Evolutionary conservation across 2,797 vertebrate species (phyloP).

Genomic region (Malurus splendens): DNA sequence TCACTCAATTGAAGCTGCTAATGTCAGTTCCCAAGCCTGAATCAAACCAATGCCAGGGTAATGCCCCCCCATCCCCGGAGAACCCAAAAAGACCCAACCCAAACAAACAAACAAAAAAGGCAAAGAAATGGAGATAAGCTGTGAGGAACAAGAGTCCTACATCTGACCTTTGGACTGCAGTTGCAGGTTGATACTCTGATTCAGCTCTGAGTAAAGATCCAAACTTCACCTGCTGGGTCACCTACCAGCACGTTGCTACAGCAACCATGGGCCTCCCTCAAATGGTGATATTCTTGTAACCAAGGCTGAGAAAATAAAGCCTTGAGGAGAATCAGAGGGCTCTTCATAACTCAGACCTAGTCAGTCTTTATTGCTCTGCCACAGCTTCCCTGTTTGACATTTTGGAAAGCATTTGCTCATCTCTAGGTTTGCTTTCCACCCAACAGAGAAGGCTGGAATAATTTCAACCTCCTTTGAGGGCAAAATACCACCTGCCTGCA

Average conservation of each 20-base stretch:
- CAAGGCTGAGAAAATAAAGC: neutral
- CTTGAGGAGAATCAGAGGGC: neutral
- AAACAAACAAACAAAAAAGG: neutral
- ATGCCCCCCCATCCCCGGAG: fast-evolving
- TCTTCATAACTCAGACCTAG: neutral
- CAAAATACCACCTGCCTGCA: neutral
- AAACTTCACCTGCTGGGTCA: neutral
- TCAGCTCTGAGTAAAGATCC: neutral
- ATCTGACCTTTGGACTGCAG: neutral
- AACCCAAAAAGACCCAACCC: too few relatives aligned
- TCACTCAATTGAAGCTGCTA: neutral
- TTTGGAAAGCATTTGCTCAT: neutral
- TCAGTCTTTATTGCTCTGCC: neutral
- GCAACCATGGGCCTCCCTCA: neutral
- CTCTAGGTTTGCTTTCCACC: neutral
- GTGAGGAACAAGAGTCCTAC: neutral
- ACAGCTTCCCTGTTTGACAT: neutral
- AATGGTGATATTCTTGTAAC: neutral
- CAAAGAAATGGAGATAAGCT: neutral
- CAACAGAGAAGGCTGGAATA: neutral
- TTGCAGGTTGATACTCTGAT: neutral
- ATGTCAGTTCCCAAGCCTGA: neutral
- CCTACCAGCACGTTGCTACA: neutral
- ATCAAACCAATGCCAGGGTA: neutral
- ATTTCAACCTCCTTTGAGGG: neutral